Evolutionary conservation across 2,888 invertebrate species (phyloP).

Genomic region (Erebia epiphron): DNA sequence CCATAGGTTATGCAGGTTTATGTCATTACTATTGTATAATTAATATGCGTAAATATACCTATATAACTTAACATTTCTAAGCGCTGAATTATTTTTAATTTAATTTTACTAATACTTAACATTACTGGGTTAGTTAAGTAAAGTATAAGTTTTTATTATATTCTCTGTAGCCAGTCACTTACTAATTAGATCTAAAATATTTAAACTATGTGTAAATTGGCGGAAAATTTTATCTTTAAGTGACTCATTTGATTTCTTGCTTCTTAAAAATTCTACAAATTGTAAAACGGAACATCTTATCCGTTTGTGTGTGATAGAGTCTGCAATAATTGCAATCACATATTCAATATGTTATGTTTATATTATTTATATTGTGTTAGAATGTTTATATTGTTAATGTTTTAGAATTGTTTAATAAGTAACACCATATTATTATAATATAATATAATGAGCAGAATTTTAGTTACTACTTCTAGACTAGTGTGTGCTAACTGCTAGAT

Average conservation of each 20-base stretch:
- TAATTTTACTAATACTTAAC: neutral
- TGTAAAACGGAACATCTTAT: constrained; percentile 13
- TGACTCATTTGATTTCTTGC: neutral
- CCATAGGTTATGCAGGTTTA: neutral
- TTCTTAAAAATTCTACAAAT: constrained; percentile 11
- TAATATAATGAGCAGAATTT: constrained; percentile 37
- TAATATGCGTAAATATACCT: neutral
- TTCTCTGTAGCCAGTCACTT: neutral
- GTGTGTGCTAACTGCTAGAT: constrained; percentile 14
- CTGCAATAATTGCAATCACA: constrained; percentile 29
- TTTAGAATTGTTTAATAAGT: constrained; percentile 37
- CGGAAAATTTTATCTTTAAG: neutral
- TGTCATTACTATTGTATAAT: neutral
- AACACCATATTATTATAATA: constrained; percentile 23
- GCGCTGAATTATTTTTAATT: neutral
- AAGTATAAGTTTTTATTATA: too few species aligned
- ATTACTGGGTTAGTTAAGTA: too few species aligned
- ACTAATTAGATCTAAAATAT: neutral
- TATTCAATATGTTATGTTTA: constrained; percentile 32
- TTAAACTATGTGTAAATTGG: neutral
- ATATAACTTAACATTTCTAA: neutral
- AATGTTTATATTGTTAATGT: constrained; percentile 48
- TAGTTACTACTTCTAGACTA: constrained; percentile 34
- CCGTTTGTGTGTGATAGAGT: constrained; percentile 34
- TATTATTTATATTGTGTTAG: constrained; percentile 31